Percentiles rank a stretch among this genome's conserved stretches.
Conservation (phyloP, 2,113 vertebrate genomes). For the Eubucco bourcierii region DNA sequence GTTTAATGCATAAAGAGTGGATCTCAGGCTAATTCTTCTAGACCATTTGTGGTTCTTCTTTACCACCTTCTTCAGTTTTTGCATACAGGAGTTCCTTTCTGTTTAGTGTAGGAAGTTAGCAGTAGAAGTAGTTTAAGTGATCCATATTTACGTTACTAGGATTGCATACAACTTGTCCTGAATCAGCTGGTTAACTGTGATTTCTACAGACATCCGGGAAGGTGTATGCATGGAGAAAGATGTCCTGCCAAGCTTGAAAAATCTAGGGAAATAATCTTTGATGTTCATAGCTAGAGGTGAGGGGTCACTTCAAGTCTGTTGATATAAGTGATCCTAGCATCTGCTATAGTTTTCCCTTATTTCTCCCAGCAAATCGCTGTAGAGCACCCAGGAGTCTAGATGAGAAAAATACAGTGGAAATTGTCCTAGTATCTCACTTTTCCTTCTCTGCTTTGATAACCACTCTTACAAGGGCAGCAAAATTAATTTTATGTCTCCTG, state of each 20-base stretch:
- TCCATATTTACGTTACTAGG: background rate
- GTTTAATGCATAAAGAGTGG: background rate
- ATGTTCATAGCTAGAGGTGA: background rate
- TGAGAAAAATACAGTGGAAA: background rate
- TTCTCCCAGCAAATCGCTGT: background rate
- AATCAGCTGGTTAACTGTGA: background rate
- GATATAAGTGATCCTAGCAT: background rate
- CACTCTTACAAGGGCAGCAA: background rate
- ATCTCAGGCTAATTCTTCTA: background rate
- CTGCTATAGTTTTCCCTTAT: background rate
- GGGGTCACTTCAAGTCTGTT: background rate
- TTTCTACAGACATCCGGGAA: background rate
- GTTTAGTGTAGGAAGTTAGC: background rate
- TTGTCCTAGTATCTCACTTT: background rate
- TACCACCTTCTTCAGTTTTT: background rate
- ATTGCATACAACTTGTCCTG: background rate
- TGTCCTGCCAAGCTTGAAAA: background rate
- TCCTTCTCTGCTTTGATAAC: background rate
- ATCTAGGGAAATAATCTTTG: background rate
- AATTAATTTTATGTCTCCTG: background rate
- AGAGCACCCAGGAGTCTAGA: background rate
- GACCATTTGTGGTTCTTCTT: background rate
- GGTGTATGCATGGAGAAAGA: background rate
- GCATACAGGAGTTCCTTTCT: background rate
- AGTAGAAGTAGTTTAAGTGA: background rate